Evolutionary conservation across 23 tunicate species (phyloP).

Genomic region (Clavelina lepadiformis): DNA sequence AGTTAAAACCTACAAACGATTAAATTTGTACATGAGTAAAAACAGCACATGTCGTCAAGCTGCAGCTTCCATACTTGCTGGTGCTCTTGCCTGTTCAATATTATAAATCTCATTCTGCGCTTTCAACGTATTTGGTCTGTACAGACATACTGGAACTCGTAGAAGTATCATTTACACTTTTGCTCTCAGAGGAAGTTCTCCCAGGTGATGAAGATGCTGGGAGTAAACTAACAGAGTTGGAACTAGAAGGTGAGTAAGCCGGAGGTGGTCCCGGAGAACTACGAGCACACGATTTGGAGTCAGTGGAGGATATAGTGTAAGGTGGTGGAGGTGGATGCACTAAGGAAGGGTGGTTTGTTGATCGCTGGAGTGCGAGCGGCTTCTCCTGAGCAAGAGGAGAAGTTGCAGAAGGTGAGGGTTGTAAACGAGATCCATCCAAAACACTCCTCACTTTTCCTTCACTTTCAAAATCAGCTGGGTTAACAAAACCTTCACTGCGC

Average conservation of each 20-base stretch:
- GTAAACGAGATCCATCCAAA: background rate
- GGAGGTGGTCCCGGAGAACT: background rate
- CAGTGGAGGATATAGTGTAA: background rate
- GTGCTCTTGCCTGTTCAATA: too few species aligned
- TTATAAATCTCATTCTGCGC: too few species aligned
- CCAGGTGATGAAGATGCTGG: too few species aligned
- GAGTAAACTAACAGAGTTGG: too few species aligned
- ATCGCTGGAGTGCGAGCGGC: background rate
- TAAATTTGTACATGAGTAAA: too few species aligned
- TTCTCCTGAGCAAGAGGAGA: background rate
- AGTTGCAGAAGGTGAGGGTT: background rate
- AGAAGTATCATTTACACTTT: too few species aligned
- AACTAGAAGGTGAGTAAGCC: background rate
- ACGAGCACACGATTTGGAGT: background rate
- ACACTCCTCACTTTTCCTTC: background rate
- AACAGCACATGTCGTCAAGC: too few species aligned
- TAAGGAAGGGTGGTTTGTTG: background rate
- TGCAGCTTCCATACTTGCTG: too few species aligned
- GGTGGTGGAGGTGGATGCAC: background rate
- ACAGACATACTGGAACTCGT: too few species aligned
- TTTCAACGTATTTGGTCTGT: too few species aligned
- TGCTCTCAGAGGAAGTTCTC: too few species aligned
- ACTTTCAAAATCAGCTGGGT: background rate
- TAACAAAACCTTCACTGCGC: background rate
- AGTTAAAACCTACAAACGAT: too few species aligned